A percentile compares a stretch with the other conserved stretches of the same genome.
phyloP scores from a whole-genome alignment of 2,113 vertebrate species.

The Prunella fulvescens region DNA sequence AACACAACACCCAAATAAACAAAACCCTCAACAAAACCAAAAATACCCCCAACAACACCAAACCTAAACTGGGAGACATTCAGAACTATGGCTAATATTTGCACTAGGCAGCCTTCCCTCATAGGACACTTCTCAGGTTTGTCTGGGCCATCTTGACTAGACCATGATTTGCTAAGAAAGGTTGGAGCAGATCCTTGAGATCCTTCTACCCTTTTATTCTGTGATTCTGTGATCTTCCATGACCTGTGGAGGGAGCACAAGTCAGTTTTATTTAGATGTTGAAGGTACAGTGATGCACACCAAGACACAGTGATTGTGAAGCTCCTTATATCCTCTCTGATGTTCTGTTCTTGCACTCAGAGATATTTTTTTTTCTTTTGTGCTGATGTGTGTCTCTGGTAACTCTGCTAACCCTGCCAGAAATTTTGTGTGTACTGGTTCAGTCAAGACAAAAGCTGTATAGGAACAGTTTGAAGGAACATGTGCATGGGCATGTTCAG shows the following conservation, averaged over 20 bases:
- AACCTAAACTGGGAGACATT: neutral
- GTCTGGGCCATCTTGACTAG: neutral
- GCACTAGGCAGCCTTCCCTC: neutral
- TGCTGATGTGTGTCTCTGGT: neutral
- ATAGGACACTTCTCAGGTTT: neutral
- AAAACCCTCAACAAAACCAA: neutral
- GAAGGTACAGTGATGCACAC: neutral
- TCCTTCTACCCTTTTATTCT: neutral
- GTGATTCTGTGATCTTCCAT: neutral
- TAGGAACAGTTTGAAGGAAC: neutral
- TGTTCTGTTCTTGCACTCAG: neutral
- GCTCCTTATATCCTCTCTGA: neutral
- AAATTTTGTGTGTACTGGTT: neutral
- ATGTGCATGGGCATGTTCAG: neutral
- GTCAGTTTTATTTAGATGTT: neutral
- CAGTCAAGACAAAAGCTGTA: neutral
- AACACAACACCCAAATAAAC: neutral
- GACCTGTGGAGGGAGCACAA: neutral
- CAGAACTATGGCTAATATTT: neutral
- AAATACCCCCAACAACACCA: rapidly evolving
- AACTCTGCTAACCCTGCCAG: neutral
- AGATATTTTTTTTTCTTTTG: neutral
- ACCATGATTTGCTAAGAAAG: neutral
- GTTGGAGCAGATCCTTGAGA: neutral
- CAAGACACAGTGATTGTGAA: neutral